Conservation (phyloP, 2,888 invertebrate genomes). For the Lypha dubia region DNA sequence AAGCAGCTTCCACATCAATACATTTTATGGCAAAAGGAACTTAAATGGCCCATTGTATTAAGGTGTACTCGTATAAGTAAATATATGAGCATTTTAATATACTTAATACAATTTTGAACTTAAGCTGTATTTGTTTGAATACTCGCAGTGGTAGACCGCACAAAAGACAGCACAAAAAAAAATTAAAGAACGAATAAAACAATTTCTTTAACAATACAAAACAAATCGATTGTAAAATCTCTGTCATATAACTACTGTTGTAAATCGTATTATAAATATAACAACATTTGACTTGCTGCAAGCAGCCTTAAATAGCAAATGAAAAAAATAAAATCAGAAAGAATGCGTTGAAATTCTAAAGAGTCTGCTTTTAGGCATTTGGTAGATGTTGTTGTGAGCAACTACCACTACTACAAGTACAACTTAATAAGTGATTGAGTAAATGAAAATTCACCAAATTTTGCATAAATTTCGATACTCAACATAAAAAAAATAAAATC, state of each 20-base stretch:
- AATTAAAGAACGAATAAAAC: neutral
- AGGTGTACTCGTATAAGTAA: neutral
- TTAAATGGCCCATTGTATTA: neutral
- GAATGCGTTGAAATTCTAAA: constrained; percentile 2
- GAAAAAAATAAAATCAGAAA: neutral
- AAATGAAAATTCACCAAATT: constrained; percentile 10
- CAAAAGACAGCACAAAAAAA: no score
- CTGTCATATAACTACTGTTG: constrained; percentile 26
- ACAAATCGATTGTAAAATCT: constrained; percentile 80
- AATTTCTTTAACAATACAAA: constrained; percentile 74
- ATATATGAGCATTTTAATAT: neutral
- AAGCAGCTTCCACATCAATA: constrained; percentile 5
- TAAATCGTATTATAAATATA: constrained; percentile 56
- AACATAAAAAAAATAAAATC: constrained; percentile 5
- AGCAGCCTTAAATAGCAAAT: constrained; percentile 23
- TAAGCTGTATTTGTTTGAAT: neutral
- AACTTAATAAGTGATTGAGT: neutral
- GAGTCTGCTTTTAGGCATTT: constrained; percentile 11
- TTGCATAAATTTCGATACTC: constrained; percentile 40
- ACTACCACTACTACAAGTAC: neutral
- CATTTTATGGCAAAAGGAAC: constrained; percentile 3
- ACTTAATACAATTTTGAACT: neutral
- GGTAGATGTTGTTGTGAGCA: neutral
- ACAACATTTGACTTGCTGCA: constrained; percentile 53
- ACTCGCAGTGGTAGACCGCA: neutral